Base-by-base conservation (phyloP, 2,113 vertebrate genomes). In the Cromileptes altivelis region DNA sequence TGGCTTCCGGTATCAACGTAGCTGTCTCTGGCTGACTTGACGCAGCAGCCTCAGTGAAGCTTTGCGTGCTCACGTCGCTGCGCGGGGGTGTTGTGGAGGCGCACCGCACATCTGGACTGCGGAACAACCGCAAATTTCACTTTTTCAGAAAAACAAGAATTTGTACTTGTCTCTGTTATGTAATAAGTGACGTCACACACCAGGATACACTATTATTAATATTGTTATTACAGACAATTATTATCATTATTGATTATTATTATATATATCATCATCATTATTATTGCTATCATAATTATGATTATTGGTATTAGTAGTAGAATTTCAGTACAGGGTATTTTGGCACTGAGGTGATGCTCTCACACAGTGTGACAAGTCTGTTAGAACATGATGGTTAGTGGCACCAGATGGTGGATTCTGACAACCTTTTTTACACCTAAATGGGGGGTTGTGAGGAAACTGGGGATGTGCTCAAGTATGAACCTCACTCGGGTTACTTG, bases 81-180 rank as follows among this genome's bases (percentile, higher is more conserved):
- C 78, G 81, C 83, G 90, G 88, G 90, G 89, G 93, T 86, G 92
- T 90, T 57, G 89, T 80, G 88, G 89, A 75, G 90, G 87, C 87
- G 88, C 92, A 73, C 71, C 53, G 74, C 92, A 94, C 94, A 94
- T 94, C 87, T 94, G 94, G 89, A 89, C 75, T 87, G 85, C 85
- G 82, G 88, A 84, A 80, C 52, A 85, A 68, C 82, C 85, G 83
- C 75, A 88, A 70, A 77, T 77, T 60, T 30, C 27, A 69, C 50
- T 70, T 18, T 88, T 70, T 67, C 25, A 55, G 9, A 42, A 53
- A 52, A 7, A 58, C 4, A 71, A 17, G 9, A 19, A 2, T 67
- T 53, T 61, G 33, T 6, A 27, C 18, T 3, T 10, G 4, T 4
- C 4, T 27, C 13, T 30, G 58, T 25, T 21, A 25, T 47, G 18